phyloP scores from a whole-genome alignment of 2,113 vertebrate species.

The Rhipidura dahli region DNA sequence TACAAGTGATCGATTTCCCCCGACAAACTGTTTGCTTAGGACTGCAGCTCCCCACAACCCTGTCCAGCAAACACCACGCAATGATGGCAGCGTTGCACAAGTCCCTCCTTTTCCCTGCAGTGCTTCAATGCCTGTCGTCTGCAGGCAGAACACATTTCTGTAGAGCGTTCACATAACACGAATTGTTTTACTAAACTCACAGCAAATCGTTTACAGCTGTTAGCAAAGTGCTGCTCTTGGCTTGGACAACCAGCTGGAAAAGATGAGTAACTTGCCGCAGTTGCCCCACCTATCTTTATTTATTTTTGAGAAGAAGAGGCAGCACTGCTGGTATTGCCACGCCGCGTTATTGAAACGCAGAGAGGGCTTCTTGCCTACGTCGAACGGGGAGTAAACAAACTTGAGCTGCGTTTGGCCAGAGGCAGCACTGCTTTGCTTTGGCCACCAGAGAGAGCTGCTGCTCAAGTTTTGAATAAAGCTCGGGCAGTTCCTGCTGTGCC shows the following conservation, averaged over 20 bases:
- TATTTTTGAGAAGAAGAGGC: neutral
- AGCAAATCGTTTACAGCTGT: slow-evolving; percentile 2
- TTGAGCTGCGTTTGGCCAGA: accelerated
- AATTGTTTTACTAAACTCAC: neutral
- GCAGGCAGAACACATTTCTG: neutral
- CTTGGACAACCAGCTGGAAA: neutral
- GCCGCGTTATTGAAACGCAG: neutral
- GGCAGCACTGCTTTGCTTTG: neutral
- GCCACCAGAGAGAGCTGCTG: slow-evolving; percentile 68
- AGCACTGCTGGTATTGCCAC: neutral
- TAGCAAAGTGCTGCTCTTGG: neutral
- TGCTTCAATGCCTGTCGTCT: neutral
- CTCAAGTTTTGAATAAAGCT: neutral
- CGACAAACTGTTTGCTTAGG: neutral
- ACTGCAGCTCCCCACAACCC: neutral
- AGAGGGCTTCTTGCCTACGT: neutral
- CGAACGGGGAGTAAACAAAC: accelerated
- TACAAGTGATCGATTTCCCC: neutral
- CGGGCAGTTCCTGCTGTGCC: accelerated
- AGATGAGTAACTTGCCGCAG: neutral
- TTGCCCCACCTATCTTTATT: neutral
- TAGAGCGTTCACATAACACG: neutral
- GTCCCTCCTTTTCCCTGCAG: neutral
- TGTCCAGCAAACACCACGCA: neutral
- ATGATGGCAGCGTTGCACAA: neutral